A percentile compares a stretch with the other conserved stretches of the same genome.
Conservation (phyloP, 2,888 invertebrate genomes). For the Tinea pellionella region DNA sequence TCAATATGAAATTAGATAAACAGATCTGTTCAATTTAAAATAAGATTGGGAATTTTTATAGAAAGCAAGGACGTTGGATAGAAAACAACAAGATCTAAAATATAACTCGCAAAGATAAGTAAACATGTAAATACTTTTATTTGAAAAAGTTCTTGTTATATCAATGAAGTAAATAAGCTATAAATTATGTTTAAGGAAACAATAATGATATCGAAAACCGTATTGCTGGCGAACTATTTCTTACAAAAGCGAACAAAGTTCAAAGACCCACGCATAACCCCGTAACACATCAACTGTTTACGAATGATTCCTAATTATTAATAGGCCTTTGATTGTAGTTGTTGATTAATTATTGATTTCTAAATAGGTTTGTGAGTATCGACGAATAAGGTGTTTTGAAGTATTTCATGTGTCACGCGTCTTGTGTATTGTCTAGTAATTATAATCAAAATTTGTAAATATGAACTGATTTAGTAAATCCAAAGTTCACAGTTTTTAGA, state of each 20-base stretch:
- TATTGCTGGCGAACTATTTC: neutral
- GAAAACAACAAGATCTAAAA: no score
- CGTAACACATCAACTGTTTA: neutral
- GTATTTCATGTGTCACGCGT: neutral
- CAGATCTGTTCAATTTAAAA: neutral
- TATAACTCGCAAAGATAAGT: no score
- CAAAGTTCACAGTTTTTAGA: no score
- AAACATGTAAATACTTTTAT: no score
- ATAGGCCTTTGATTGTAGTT: neutral
- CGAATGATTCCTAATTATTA: neutral
- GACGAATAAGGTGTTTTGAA: neutral
- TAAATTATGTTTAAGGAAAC: neutral
- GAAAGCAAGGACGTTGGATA: neutral
- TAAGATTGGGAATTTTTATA: neutral
- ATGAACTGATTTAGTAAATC: no score
- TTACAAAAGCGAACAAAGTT: neutral
- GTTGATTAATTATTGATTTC: neutral
- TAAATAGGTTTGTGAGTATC: neutral
- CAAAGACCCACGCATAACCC: slow-evolving; percentile 1
- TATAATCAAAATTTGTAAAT: no score
- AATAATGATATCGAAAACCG: neutral
- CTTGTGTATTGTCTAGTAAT: no score
- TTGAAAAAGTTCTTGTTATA: neutral
- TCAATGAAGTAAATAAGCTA: neutral
- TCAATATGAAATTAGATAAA: slow-evolving; percentile 6